Evolutionary conservation across 2,113 vertebrate species (phyloP), one percentile per base, ranked within the genome.

Genomic region (Callorhinus ursinus): DNA sequence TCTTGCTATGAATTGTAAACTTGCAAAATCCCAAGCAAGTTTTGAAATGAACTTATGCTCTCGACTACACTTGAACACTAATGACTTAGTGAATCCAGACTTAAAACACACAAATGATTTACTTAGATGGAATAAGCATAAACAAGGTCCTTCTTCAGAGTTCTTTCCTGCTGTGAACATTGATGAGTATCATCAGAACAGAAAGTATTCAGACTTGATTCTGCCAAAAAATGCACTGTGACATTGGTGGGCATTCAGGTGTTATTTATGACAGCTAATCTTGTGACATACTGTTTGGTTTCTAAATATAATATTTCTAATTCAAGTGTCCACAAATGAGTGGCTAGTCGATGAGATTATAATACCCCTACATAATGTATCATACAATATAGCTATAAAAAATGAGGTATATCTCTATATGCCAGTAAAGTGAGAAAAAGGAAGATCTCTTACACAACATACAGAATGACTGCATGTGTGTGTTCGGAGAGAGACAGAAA

Each of bases 191-290:
- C 36, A 31, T 24, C 33, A 87, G 93, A 87, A 76, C 31, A 95
- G 71, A 69, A 76, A 83, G 6, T n/a, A 61, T 63, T 88, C 65
- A 74, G 39, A 69, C 42, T 36, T 51, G 33, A 79, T 59, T 90
- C 22, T 87, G 59, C 61, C 74, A 36, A 96, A 90, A 96, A 96
- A 49, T n/a, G 19, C 5, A 24, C 9, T 39, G 36, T 95, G 79
- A 79, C n/a, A 79, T 39, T 82, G 63, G 69, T 15, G 7, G 65
- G 4, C n/a, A n/a, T 46, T 84, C 18, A 39, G 4, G 63, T 46
- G 49, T 88, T 92, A 71, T 55, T 95, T 57, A 74, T 59, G n/a
- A 94, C 26, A 95, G 46, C 55, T 88, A 93, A 95, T 69, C 15
- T 65, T 93, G 0, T 31, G 7, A 72, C 72, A 80, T 2, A 84